These are phyloP conservation scores for Actenoides lindsayi DNA, from an alignment of 2,113 vertebrate genomes.

Conservation along the genomic window DNA sequence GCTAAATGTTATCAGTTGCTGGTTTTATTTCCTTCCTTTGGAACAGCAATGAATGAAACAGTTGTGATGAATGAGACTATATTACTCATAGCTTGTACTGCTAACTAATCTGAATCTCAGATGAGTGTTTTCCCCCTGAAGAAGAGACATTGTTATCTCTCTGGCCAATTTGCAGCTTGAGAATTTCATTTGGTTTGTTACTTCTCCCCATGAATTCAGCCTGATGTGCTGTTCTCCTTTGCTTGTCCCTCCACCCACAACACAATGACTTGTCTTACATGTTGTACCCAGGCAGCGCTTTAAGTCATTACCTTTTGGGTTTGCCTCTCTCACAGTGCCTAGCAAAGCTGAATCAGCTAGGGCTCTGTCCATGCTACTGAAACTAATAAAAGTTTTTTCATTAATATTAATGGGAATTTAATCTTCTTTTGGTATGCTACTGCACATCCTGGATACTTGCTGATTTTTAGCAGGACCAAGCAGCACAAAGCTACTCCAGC, in stretches of 20 bases:
- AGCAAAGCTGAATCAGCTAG: background rate
- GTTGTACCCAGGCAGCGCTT: background rate
- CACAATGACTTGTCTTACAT: background rate
- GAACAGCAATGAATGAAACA: background rate
- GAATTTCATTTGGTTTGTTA: background rate
- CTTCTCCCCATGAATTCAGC: background rate
- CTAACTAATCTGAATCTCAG: conserved; percentile 9
- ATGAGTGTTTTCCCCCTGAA: background rate
- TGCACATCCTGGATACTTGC: background rate
- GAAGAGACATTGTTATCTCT: background rate
- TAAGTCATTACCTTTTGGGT: background rate
- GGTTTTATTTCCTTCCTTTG: background rate
- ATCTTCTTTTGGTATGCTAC: background rate
- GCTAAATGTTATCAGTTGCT: background rate
- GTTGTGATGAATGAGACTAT: background rate
- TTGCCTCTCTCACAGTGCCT: background rate
- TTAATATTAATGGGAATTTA: background rate
- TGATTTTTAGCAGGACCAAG: background rate
- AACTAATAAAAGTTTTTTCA: background rate
- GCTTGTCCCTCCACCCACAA: background rate
- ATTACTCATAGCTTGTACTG: conserved; percentile 1
- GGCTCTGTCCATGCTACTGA: background rate
- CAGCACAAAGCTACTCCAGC: background rate
- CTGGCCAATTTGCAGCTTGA: background rate
- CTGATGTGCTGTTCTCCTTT: background rate